Conservation (phyloP, 1,140 invertebrate species). For the Drosophila auraria region DNA sequence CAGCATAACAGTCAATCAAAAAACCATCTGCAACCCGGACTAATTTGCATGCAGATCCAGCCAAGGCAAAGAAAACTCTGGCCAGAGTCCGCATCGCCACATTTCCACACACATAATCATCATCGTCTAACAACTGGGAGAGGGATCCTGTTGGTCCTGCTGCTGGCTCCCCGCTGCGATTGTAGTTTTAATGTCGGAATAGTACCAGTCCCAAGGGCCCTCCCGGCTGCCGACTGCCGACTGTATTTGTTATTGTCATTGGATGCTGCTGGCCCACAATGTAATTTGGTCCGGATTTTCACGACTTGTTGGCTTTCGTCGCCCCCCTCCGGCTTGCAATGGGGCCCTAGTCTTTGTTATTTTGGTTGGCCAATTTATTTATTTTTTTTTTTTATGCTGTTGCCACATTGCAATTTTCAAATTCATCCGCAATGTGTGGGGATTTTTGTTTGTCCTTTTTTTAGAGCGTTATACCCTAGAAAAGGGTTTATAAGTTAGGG, state of each 20-base stretch:
- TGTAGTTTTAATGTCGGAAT: slow-evolving; percentile 69
- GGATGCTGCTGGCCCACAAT: slow-evolving; percentile 35
- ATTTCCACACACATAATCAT: slow-evolving; percentile 26
- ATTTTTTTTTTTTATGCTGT: slow-evolving; percentile 20
- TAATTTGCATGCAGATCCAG: slow-evolving; percentile 73
- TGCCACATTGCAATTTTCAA: slow-evolving; percentile 70
- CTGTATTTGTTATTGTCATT: slow-evolving; percentile 46
- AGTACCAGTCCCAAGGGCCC: slow-evolving; percentile 39
- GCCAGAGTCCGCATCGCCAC: slow-evolving; percentile 10
- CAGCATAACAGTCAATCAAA: slow-evolving; percentile 71
- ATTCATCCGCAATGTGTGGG: slow-evolving; percentile 55
- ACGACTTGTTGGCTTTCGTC: slow-evolving; percentile 43
- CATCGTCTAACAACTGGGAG: not conserved
- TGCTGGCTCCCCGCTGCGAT: slow-evolving; percentile 16
- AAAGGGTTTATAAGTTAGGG: not conserved
- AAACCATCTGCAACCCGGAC: slow-evolving; percentile 65
- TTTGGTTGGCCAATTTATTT: slow-evolving; percentile 43
- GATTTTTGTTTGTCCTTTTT: slow-evolving; percentile 31
- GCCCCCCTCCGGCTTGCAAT: slow-evolving; percentile 9
- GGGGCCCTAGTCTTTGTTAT: slow-evolving; percentile 20
- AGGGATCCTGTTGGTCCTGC: slow-evolving; percentile 5
- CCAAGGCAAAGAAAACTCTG: slow-evolving; percentile 32
- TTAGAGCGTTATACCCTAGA: not conserved
- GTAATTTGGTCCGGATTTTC: slow-evolving; percentile 51
- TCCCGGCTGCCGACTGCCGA: not conserved